Evolutionary conservation across 2,113 vertebrate genomes (phyloP), one percentile per base, ranked within the genome.

Genomic region (Vulpes ferrilata): DNA sequence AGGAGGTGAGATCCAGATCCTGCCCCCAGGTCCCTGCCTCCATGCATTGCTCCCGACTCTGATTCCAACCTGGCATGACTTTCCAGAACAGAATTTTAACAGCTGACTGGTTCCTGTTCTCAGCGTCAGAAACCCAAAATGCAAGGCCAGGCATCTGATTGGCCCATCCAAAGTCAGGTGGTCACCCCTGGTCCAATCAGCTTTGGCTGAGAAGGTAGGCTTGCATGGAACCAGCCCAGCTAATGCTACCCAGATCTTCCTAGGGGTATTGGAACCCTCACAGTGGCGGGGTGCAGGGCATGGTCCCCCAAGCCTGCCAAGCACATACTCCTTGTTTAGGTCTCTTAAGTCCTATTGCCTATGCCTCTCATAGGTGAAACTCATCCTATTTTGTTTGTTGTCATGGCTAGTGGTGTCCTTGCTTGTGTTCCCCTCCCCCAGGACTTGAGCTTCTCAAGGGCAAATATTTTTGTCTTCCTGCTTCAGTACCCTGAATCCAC

Each of bases 401-500:
- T 83, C 83, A 30, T 32, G 10, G 27, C 62, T 73, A 27, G n/a
- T 27, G 30, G 11, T 8, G 22, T 74, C 64, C 88, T 94, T 82
- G 23, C 53, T 64, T 62, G 1, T 23, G 8, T 71, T 12, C 30
- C 13, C 73, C 15, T 30, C 27, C 48, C 17, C 51, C 15, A 20
- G 38, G 25, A 57, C 55, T 30, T 65, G 48, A 86, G 30, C 25
- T 53, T 38, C 27, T 69, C n/a, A 12, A 19, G 69, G 71, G 32
- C 19, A 96, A 96, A 73, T 20, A 32, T 43, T 95, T 78, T 62
- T 80, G 80, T 57, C 88, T 88, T 90, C 35, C 23, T 96, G 23
- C 48, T 73, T 94, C 2, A 13, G 35, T 51, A 11, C 16, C 43
- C 71, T 22, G 30, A 88, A 51, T 65, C 87, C 74, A 64, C 12